A percentile compares a stretch with the other conserved stretches of the same genome.
Evolutionary conservation across 2,797 vertebrate genomes (phyloP).

Genomic region (Pteropus rufus): DNA sequence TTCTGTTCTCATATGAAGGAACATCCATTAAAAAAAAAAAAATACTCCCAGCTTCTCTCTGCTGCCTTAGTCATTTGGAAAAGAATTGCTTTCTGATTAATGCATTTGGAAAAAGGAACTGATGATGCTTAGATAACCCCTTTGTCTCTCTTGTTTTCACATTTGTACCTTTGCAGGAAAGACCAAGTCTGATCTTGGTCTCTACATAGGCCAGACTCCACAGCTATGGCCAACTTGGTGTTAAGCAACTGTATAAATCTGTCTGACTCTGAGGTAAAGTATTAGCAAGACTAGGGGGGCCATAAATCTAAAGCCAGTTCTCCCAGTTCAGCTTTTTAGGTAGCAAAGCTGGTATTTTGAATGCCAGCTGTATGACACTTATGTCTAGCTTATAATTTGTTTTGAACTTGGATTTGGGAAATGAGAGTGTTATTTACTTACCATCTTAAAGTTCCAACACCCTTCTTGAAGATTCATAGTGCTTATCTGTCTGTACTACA

Average conservation of each 20-base stretch:
- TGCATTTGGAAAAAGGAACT: neutral
- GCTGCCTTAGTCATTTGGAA: neutral
- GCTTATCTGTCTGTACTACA: neutral
- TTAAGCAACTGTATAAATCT: neutral
- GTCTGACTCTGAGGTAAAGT: neutral
- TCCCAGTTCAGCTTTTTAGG: neutral
- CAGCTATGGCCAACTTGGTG: neutral
- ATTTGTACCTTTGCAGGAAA: neutral
- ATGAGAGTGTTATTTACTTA: neutral
- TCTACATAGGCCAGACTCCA: rapidly evolving
- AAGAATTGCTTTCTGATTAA: neutral
- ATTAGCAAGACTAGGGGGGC: neutral
- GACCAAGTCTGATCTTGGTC: neutral
- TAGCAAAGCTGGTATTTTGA: neutral
- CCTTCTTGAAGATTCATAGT: neutral
- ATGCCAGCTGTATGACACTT: neutral
- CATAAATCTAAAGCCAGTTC: neutral
- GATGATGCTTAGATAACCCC: neutral
- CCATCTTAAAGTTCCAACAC: neutral
- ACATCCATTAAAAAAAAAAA: neutral
- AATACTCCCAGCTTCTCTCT: neutral
- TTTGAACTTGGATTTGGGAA: neutral
- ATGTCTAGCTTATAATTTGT: neutral
- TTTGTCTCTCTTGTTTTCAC: neutral
- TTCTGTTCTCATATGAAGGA: neutral